These are phyloP conservation scores for Streblospio benedicti DNA, from an alignment of 1,140 invertebrate genomes.

Conservation along the genomic window DNA sequence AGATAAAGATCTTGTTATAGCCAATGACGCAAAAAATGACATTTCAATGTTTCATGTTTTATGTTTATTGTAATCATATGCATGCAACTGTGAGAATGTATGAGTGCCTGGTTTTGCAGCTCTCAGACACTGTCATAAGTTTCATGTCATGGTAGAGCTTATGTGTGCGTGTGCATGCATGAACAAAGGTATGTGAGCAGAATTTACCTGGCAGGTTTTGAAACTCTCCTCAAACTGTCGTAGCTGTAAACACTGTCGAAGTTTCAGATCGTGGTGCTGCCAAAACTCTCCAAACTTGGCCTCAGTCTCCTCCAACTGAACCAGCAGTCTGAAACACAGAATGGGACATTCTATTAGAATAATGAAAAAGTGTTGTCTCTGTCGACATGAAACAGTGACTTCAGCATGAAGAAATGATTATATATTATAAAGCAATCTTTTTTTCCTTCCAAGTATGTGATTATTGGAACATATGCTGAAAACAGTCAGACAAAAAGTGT, in stretches of 20 bases:
- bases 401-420: too few relatives aligned
- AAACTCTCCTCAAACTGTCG: constrained; percentile 83
- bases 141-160: not conserved
- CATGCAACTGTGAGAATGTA: not conserved
- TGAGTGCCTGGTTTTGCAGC: not conserved
- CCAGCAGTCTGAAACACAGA: constrained; percentile 60
- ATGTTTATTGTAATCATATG: constrained; percentile 1
- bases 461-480: too few relatives aligned
- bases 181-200: not conserved
- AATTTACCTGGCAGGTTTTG: constrained; percentile 60
- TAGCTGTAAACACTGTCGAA: constrained; percentile 79
- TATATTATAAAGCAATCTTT: too few relatives aligned
- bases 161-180: not conserved
- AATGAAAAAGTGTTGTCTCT: too few relatives aligned
- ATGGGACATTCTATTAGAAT: constrained; percentile 14
- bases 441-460: too few relatives aligned
- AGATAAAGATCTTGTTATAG: too few relatives aligned
- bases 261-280: constrained; percentile 74
- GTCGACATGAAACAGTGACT: too few relatives aligned
- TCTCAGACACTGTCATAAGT: not conserved
- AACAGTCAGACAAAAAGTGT: too few relatives aligned
- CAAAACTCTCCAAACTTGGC: constrained; percentile 87
- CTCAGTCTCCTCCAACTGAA: constrained; percentile 91
- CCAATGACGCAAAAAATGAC: too few relatives aligned
- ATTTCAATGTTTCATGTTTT: not conserved